Percentiles rank a stretch among this genome's conserved stretches.
These are phyloP conservation scores for Pelecanus crispus DNA, from an alignment of 2,113 vertebrate species.

Conservation along the genomic window DNA sequence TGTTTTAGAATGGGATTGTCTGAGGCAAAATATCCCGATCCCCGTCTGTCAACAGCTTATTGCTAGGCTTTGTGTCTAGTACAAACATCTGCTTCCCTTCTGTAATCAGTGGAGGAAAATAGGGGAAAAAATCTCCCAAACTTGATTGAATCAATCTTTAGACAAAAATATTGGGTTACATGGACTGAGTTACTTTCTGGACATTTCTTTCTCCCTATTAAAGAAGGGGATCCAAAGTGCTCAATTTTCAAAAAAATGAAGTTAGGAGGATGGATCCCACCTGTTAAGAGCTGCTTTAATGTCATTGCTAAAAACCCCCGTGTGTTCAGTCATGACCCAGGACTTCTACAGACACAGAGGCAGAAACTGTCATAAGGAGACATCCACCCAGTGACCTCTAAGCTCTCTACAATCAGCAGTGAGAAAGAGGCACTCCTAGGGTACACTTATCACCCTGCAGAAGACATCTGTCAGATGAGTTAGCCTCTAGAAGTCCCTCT, in stretches of 20 bases:
- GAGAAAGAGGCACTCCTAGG: neutral
- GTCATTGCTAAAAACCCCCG: neutral
- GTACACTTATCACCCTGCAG: neutral
- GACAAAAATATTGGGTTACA: neutral
- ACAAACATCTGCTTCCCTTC: neutral
- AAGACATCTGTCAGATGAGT: neutral
- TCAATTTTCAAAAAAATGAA: neutral
- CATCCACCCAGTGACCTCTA: neutral
- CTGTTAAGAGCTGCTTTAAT: neutral
- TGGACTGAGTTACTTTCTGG: neutral
- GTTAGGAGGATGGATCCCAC: neutral
- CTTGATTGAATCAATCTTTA: neutral
- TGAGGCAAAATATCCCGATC: neutral
- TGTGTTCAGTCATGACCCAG: neutral
- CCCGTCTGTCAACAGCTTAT: neutral
- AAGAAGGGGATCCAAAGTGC: neutral
- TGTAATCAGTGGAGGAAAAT: neutral
- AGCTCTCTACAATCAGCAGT: neutral
- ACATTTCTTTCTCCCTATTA: neutral
- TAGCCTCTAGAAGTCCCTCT: neutral
- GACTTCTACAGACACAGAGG: neutral
- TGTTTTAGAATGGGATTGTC: neutral
- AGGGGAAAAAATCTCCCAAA: neutral
- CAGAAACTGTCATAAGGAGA: neutral
- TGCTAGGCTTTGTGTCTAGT: neutral